These are phyloP conservation scores for Ovibos moschatus DNA, from an alignment of 2,113 vertebrate genomes.

Conservation along the genomic window DNA sequence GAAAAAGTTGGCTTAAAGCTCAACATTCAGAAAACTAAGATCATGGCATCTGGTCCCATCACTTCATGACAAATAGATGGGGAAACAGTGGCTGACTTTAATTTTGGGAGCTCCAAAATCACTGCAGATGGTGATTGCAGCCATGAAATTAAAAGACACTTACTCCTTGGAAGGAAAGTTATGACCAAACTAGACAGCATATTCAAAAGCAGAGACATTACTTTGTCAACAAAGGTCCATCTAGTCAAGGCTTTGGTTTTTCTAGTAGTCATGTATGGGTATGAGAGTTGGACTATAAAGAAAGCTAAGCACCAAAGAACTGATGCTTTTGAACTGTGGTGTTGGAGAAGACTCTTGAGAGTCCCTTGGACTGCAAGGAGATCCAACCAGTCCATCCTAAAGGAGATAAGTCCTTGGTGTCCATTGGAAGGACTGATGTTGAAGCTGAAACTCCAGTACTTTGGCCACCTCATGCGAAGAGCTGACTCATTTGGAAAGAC, in stretches of 20 bases:
- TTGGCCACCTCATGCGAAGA: rapidly evolving
- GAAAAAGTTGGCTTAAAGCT: too few species aligned
- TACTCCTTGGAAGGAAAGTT: background rate
- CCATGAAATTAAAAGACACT: background rate
- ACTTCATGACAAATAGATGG: too few species aligned
- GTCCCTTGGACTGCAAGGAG: background rate
- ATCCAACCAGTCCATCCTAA: background rate
- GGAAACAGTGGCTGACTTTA: background rate
- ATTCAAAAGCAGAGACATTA: background rate
- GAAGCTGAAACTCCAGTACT: background rate
- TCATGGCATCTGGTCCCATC: too few species aligned
- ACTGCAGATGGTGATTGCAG: background rate
- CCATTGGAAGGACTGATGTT: background rate
- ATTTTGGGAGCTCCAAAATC: background rate
- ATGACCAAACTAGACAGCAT: background rate
- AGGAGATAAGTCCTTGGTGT: background rate
- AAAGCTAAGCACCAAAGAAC: rapidly evolving
- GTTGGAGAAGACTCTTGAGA: background rate
- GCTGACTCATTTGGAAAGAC: background rate
- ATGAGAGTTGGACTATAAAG: background rate
- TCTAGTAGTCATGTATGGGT: background rate
- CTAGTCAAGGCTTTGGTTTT: background rate
- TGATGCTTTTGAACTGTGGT: background rate
- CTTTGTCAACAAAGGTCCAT: background rate
- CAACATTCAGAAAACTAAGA: too few species aligned